Conservation (phyloP, 2,888 invertebrate species). For the Dusona sp. region DNA sequence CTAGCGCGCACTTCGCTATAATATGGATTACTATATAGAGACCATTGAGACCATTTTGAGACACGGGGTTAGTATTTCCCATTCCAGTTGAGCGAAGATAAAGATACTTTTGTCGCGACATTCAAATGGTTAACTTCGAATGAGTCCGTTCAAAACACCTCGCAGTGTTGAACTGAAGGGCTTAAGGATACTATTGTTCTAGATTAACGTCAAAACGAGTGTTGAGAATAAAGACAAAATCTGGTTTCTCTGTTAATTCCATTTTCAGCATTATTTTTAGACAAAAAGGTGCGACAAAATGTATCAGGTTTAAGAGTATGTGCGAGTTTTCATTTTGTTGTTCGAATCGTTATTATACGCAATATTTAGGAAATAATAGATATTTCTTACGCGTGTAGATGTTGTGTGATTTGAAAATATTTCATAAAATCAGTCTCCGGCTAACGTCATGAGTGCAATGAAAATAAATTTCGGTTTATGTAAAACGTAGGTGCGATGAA, state of each 20-base stretch:
- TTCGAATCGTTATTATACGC: neutral
- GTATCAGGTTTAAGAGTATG: neutral
- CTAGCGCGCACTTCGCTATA: constrained; percentile 80
- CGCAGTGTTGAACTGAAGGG: too few relatives aligned
- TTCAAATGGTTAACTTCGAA: neutral
- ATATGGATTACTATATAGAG: constrained; percentile 71
- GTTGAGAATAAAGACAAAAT: neutral
- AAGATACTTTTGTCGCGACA: neutral
- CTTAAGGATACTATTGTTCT: neutral
- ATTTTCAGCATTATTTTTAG: neutral
- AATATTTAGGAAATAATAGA: neutral
- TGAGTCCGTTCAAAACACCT: neutral
- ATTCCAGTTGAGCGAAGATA: neutral
- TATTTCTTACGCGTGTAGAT: neutral
- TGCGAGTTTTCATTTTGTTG: neutral
- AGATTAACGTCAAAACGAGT: neutral
- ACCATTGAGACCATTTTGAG: constrained; percentile 57
- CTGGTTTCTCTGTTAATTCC: neutral
- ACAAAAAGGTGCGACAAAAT: neutral
- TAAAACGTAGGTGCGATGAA: neutral
- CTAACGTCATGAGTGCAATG: neutral
- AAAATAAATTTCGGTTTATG: neutral
- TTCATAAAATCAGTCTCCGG: neutral
- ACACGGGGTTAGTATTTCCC: neutral
- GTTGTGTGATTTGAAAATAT: neutral